Evolutionary conservation across 92 coral and sea anemone species (phyloP).

Genomic region (Heliopora coerulea): DNA sequence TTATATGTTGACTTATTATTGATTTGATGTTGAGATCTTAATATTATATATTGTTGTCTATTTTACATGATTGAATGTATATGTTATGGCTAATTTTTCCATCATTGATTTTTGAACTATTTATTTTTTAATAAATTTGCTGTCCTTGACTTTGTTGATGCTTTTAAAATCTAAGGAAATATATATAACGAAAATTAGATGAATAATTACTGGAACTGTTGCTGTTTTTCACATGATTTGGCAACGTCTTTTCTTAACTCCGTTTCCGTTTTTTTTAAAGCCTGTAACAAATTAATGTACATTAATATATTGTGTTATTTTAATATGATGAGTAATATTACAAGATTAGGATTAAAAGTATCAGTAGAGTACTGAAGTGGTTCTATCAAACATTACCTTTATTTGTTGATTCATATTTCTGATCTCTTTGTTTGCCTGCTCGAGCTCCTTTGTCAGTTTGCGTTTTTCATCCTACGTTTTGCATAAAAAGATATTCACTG

Average conservation of each 20-base stretch:
- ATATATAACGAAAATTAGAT: no score
- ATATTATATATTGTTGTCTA: no score
- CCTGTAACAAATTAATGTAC: neutral
- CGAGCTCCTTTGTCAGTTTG: constrained; percentile 41
- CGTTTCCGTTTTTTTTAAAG: constrained; percentile 12
- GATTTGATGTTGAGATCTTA: no score
- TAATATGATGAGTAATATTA: neutral
- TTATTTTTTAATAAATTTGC: no score
- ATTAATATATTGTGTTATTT: neutral
- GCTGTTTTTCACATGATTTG: neutral
- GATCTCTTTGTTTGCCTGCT: constrained; percentile 44
- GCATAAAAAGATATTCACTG: neutral
- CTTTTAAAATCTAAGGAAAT: no score
- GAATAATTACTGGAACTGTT: constrained; percentile 23
- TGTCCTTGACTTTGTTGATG: no score
- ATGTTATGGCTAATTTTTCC: no score
- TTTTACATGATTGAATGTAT: no score
- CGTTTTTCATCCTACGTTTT: constrained; percentile 47
- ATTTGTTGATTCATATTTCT: constrained; percentile 52
- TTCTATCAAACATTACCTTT: constrained; percentile 10
- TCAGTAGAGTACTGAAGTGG: neutral
- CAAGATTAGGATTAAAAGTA: neutral
- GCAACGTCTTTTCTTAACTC: constrained; percentile 12
- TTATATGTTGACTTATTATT: no score
- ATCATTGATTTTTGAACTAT: no score